Conservation (phyloP, 1,140 invertebrate species). For the Chionoecetes opilio region DNA sequence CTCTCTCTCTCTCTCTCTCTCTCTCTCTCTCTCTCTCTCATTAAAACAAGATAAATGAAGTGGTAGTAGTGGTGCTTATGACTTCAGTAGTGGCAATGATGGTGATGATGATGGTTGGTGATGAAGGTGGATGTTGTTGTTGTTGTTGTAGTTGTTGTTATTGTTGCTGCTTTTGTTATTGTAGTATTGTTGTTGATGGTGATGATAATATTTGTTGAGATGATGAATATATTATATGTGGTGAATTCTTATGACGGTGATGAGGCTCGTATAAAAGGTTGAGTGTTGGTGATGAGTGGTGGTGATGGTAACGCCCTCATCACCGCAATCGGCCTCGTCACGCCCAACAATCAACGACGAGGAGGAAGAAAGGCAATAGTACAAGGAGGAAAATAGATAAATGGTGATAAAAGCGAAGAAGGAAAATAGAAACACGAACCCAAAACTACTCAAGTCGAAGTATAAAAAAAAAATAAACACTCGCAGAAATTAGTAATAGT, state of each 20-base stretch:
- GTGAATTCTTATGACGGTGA: no score
- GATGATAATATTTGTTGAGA: background rate
- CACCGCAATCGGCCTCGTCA: slow-evolving; percentile 49
- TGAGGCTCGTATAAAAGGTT: background rate
- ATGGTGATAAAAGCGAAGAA: background rate
- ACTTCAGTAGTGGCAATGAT: background rate
- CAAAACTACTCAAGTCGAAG: background rate
- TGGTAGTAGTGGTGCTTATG: background rate
- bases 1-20: slow-evolving; percentile 32
- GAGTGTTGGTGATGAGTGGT: background rate
- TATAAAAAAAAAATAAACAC: background rate
- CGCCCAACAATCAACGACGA: slow-evolving; percentile 46
- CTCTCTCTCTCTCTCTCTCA: slow-evolving; percentile 36
- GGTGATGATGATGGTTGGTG: background rate
- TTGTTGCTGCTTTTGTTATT: background rate
- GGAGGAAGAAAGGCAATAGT: background rate
- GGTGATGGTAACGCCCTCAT: background rate
- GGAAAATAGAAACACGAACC: background rate
- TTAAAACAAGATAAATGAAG: slow-evolving; percentile 15
- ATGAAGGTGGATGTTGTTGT: background rate
- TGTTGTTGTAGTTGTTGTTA: background rate
- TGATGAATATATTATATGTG: background rate
- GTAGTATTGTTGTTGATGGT: no score
- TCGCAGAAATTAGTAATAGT: background rate
- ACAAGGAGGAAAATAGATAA: background rate